Evolutionary conservation across 1,140 invertebrate genomes (phyloP).

Genomic region (Drosophila leontia): DNA sequence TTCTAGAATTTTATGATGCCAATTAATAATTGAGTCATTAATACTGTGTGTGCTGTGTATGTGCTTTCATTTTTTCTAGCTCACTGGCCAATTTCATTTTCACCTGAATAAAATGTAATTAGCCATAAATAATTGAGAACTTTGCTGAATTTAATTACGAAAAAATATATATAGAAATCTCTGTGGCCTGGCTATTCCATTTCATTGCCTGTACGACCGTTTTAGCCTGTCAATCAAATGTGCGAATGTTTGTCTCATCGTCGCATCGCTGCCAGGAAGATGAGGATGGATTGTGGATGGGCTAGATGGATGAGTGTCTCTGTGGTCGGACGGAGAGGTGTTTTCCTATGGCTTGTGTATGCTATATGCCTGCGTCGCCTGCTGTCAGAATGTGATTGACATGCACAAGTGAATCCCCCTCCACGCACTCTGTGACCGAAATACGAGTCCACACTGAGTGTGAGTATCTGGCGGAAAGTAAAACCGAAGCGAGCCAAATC

Average conservation of each 20-base stretch:
- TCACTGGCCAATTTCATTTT: constrained; percentile 19
- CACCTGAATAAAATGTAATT: constrained; percentile 56
- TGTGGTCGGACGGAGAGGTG: constrained; percentile 48
- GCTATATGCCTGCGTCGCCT: constrained; percentile 42
- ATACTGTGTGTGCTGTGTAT: neutral
- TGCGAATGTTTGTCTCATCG: constrained; percentile 54
- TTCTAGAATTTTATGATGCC: constrained; percentile 41
- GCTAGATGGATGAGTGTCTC: constrained; percentile 26
- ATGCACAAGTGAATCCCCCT: constrained; percentile 73
- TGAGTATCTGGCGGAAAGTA: constrained; percentile 51
- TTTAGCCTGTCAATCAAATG: constrained; percentile 60
- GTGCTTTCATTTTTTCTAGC: constrained; percentile 1
- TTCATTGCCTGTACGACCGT: constrained; percentile 28
- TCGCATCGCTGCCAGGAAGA: constrained; percentile 47
- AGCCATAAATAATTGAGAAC: constrained; percentile 56
- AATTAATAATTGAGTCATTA: constrained; percentile 64
- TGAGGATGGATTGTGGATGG: constrained; percentile 45
- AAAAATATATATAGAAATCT: neutral
- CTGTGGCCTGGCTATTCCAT: constrained; percentile 10
- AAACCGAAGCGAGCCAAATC: constrained; percentile 41
- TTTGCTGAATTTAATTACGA: constrained; percentile 39
- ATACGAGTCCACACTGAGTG: constrained; percentile 50
- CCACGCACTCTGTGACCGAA: constrained; percentile 64
- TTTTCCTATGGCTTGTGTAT: constrained; percentile 7
- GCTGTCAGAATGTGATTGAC: constrained; percentile 77